Conservation (phyloP, 2,888 invertebrate species). For the Hecatera dysodea region DNA sequence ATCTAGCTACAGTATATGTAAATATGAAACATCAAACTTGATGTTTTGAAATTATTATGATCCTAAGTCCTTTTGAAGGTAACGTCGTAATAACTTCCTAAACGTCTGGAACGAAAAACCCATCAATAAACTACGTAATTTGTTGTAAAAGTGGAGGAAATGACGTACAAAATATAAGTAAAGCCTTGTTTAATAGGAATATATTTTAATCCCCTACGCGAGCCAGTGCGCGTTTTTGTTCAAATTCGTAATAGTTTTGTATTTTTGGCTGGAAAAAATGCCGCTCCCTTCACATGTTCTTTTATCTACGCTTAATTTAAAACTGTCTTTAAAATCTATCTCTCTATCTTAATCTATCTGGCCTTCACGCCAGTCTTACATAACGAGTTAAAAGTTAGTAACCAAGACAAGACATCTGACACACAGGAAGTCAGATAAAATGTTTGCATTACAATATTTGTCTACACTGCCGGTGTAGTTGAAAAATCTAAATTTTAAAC, state of each 20-base stretch:
- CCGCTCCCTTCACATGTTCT: not conserved
- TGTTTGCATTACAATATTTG: constrained; percentile 5
- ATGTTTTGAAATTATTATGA: constrained; percentile 1
- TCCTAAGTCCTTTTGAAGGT: too few relatives aligned
- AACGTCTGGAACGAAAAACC: too few relatives aligned
- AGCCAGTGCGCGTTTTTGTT: not conserved
- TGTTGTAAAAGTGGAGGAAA: too few relatives aligned
- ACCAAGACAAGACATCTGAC: constrained; percentile 1
- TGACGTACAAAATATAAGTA: too few relatives aligned
- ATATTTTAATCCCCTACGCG: too few relatives aligned
- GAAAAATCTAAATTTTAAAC: constrained; percentile 31
- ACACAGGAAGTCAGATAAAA: constrained; percentile 34
- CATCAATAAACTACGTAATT: too few relatives aligned
- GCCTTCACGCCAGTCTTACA: constrained; percentile 15
- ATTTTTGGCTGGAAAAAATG: not conserved
- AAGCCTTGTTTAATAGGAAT: too few relatives aligned
- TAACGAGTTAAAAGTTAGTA: constrained; percentile 10
- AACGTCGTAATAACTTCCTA: too few relatives aligned
- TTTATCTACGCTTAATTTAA: not conserved
- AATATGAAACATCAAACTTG: not conserved
- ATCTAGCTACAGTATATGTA: not conserved
- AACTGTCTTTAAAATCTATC: constrained; percentile 9
- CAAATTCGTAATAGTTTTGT: not conserved
- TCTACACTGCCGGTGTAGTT: constrained; percentile 2
- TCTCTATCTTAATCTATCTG: constrained; percentile 12